phyloP scores from a whole-genome alignment of 1,140 invertebrate species.

The Mycetomoellerius zeteki region DNA sequence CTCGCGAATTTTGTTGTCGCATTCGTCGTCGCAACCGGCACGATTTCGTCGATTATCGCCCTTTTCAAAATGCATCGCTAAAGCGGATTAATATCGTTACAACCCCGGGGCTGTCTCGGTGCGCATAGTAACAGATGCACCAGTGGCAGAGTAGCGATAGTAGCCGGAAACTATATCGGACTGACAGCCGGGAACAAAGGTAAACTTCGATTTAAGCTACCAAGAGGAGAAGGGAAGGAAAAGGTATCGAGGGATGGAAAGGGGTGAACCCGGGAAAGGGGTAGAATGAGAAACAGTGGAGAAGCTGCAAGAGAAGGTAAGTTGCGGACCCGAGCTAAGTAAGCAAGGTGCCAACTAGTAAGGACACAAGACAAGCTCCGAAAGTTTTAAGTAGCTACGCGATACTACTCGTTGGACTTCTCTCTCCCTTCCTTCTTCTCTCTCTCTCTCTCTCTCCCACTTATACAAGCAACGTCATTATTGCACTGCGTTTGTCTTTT shows the following conservation, averaged over 20 bases:
- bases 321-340: conserved; percentile 75
- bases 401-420: conserved; percentile 76
- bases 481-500: conserved; percentile 60
- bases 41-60: conserved; percentile 59
- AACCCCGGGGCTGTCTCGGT: conserved; percentile 5
- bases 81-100: conserved; percentile 65
- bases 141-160: conserved; percentile 48
- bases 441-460: conserved; percentile 14
- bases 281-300: not conserved
- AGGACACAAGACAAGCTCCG: conserved; percentile 83
- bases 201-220: conserved; percentile 82
- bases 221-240: not conserved
- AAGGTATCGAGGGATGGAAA: not conserved
- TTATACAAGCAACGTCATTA: conserved; percentile 29
- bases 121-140: conserved; percentile 62
- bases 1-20: conserved; percentile 30
- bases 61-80: conserved; percentile 58
- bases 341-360: conserved; percentile 78
- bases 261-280: not conserved
- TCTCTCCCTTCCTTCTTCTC: conserved; percentile 5
- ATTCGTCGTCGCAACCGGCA: not conserved
- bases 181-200: conserved; percentile 81
- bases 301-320: conserved; percentile 63
- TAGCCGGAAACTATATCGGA: conserved; percentile 73
- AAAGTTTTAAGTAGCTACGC: conserved; percentile 85